Conservation (phyloP, 1,140 invertebrate genomes). For the Lepidurus apus region DNA sequence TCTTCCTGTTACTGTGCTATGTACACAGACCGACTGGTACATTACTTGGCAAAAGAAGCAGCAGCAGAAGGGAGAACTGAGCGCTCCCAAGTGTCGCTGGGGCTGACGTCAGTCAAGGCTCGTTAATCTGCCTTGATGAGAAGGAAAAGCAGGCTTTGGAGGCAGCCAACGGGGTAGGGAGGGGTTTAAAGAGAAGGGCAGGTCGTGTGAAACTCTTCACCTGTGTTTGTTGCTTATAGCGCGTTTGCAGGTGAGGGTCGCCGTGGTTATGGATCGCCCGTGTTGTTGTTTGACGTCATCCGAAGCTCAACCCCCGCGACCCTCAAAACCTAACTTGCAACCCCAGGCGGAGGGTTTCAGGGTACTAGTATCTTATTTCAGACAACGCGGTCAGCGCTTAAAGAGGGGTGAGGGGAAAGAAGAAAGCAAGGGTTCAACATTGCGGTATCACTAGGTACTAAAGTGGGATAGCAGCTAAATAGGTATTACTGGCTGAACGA, state of each 20-base stretch:
- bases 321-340: not conserved
- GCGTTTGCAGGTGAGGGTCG: constrained; percentile 12
- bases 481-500: no score
- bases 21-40: not conserved
- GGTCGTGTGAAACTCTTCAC: constrained; percentile 21
- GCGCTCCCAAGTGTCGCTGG: not conserved
- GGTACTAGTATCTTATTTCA: not conserved
- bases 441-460: no score
- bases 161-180: not conserved
- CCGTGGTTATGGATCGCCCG: constrained; percentile 13
- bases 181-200: not conserved
- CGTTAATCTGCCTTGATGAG: constrained; percentile 14
- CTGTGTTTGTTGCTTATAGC: constrained; percentile 18
- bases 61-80: not conserved
- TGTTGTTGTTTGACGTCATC: constrained; percentile 2
- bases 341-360: not conserved
- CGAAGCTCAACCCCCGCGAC: not conserved
- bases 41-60: not conserved
- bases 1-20: constrained; percentile 15
- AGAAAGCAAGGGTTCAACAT: no score
- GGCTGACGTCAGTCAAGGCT: not conserved
- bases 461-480: no score
- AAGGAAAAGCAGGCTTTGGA: not conserved
- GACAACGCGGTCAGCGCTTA: not conserved
- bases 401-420: no score